Base-by-base conservation (phyloP, 1,140 invertebrate genomes). In the Zaprionus inermis region DNA sequence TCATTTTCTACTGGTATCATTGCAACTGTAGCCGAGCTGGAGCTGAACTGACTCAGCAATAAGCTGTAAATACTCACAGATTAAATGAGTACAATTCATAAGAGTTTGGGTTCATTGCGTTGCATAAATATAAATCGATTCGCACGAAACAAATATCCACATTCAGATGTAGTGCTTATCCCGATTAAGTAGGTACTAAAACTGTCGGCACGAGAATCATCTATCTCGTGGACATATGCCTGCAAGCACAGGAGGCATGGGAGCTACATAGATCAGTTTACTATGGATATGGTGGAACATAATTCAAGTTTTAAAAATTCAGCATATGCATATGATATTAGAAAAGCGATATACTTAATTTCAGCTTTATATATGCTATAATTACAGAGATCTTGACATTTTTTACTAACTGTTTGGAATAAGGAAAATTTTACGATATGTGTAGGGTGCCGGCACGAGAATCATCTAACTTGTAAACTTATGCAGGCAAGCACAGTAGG, bases 1-100 rank as follows among this genome's bases (percentile, higher is more conserved):
- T 41, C n/a, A 32, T 52, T 34, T 34, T 66, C 32, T 18, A 28
- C 41, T 16, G 38, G 38, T 32, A 32, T 32, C 7, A 9, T 64
- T 38, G 46, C 61, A 64, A 38, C 32, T 41, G 46, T 12, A 49
- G 9, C 18, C n/a, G n/a, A n/a, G n/a, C n/a, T 46, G 7, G 2
- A 11, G 41, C 16, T 49, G 16, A 20, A 49, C 61, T 64, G 61
- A 64, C 20, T 64, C 61, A 64, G 61, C 61, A 54, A n/a, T 63
- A 49, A 49, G 44, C 44, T 49, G 44, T 12, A 49, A 12, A 22
- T 49, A 49, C 44, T 49, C 18, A 18, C 11, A 49, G 44, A 49
- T 49, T 49, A 49, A 49, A 22, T 22, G 44, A 49, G 44, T 16
- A 22, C 44, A 12, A 49, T 49, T 18, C 44, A 49, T 49, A 49